phyloP scores from a whole-genome alignment of 2,797 vertebrate genomes.

The Carcharodon carcharias region DNA sequence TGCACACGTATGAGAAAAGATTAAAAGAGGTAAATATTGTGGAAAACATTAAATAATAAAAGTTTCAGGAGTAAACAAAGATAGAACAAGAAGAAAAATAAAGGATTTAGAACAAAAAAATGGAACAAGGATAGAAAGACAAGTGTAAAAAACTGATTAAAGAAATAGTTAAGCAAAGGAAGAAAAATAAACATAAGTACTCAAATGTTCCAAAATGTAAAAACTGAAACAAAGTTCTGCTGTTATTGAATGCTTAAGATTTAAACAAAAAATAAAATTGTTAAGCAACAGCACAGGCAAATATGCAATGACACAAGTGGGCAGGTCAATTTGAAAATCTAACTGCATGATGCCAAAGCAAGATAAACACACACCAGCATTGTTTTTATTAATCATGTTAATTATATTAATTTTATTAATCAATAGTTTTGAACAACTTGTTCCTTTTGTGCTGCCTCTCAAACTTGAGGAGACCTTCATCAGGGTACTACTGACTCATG shows the following conservation, averaged over 20 bases:
- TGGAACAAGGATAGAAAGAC: neutral
- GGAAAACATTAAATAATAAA: neutral
- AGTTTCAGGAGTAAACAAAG: neutral
- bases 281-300: neutral
- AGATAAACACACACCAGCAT: neutral
- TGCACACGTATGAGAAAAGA: neutral
- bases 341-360: neutral
- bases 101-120: neutral
- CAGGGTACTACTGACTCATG: neutral
- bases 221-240: neutral
- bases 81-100: neutral
- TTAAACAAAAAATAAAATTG: neutral
- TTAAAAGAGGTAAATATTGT: neutral
- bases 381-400: neutral
- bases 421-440: neutral
- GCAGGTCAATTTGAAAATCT: neutral
- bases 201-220: neutral
- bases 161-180: neutral
- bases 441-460: neutral
- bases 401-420: neutral
- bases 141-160: neutral
- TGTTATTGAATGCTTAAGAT: neutral
- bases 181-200: neutral
- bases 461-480: neutral
- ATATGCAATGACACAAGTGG: neutral